Evolutionary conservation across 2,113 vertebrate genomes (phyloP).

Genomic region (Lepus timidus): DNA sequence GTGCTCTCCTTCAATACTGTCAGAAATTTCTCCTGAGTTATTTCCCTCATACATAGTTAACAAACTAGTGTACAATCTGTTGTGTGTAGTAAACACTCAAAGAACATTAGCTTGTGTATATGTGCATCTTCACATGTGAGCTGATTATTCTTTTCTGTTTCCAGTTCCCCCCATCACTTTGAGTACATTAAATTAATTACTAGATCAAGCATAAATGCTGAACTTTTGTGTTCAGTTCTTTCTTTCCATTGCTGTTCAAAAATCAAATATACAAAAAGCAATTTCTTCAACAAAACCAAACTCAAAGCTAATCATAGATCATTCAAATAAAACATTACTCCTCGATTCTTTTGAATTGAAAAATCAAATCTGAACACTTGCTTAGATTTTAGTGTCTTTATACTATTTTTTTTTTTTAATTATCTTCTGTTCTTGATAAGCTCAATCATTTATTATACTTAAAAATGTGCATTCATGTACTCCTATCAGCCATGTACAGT

Average conservation of each 20-base stretch:
- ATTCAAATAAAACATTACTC: background rate
- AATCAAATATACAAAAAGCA: background rate
- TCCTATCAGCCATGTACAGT: background rate
- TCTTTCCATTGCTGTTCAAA: background rate
- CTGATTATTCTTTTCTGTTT: background rate
- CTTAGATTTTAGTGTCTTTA: background rate
- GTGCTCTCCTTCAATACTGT: background rate
- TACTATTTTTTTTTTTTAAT: too few species aligned
- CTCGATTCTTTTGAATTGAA: background rate
- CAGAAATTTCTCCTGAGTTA: background rate
- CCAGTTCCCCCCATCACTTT: background rate
- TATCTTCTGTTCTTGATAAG: accelerated
- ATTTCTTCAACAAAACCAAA: background rate
- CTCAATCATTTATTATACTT: background rate
- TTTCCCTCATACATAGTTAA: background rate
- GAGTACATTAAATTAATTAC: background rate
- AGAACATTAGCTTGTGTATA: background rate
- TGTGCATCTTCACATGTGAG: too few species aligned
- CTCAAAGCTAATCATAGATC: background rate
- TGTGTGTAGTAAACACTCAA: background rate
- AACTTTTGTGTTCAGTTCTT: background rate
- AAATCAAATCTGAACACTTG: background rate
- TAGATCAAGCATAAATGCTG: background rate
- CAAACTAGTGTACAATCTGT: background rate
- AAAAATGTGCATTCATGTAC: background rate